phyloP scores from a whole-genome alignment of 2,797 vertebrate species.

The Eupleurogrammus muticus region DNA sequence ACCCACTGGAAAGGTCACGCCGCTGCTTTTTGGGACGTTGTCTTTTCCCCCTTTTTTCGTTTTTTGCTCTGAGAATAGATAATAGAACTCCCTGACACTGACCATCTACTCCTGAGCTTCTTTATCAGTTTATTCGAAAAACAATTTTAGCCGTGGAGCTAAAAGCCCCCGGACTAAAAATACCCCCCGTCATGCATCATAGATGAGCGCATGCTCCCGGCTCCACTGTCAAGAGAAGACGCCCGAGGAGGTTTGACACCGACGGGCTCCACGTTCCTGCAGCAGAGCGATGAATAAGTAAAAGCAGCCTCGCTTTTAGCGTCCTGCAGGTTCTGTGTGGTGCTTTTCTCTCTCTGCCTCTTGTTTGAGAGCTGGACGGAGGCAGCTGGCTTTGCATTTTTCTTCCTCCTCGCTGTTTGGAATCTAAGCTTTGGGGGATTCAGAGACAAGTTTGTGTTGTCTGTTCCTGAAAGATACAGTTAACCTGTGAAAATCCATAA shows the following conservation, averaged over 20 bases:
- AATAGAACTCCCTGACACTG: conserved; percentile 3
- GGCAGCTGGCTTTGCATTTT: conserved; percentile 61
- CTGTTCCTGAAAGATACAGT: too few relatives aligned
- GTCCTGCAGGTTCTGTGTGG: conserved; percentile 24
- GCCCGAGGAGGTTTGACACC: conserved; percentile 67
- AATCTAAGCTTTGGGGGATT: conserved; percentile 52
- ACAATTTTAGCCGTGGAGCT: conserved; percentile 54
- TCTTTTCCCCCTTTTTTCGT: background rate
- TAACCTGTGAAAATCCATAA: too few relatives aligned
- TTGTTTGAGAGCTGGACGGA: conserved; percentile 45
- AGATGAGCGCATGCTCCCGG: conserved; percentile 71
- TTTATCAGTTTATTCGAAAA: conserved; percentile 35
- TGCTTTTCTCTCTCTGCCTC: conserved; percentile 9
- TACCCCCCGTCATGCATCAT: conserved; percentile 80
- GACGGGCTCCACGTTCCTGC: conserved; percentile 58
- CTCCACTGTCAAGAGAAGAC: conserved; percentile 68
- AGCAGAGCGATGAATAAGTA: conserved; percentile 81
- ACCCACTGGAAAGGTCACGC: too few relatives aligned
- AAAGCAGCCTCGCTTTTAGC: conserved; percentile 72
- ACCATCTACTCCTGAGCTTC: conserved; percentile 30
- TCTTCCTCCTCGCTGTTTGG: conserved; percentile 34
- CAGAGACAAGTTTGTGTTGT: conserved; percentile 41
- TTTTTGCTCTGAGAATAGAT: background rate
- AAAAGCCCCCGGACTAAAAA: conserved; percentile 77
- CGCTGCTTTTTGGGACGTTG: too few relatives aligned